phyloP scores from a whole-genome alignment of 2,797 vertebrate species.

The Sebastiscus albofasciatus region DNA sequence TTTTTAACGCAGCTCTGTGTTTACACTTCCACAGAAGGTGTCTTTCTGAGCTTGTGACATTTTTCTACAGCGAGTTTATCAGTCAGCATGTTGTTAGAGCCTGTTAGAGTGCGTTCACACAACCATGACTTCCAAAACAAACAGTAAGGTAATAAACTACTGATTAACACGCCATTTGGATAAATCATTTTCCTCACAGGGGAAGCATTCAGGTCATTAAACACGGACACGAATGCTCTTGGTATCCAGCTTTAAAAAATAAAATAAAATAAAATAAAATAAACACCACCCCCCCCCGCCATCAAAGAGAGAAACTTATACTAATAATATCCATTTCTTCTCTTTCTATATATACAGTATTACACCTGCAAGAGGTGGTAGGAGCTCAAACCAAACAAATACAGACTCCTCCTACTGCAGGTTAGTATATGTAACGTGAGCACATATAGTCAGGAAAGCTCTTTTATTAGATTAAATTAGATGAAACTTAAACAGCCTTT shows the following conservation, averaged over 20 bases:
- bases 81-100: constrained; percentile 17
- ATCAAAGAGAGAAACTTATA: constrained; percentile 22
- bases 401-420: background rate
- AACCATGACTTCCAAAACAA: constrained; percentile 65
- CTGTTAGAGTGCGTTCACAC: constrained; percentile 20
- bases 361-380: constrained; percentile 31
- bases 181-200: constrained; percentile 45
- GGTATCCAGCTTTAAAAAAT: background rate
- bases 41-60: constrained; percentile 8
- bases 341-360: background rate
- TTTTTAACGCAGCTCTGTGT: constrained; percentile 7
- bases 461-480: constrained; percentile 43
- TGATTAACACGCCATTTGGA: constrained; percentile 58
- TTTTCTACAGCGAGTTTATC: constrained; percentile 21
- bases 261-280: background rate
- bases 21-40: background rate
- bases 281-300: background rate
- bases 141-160: constrained; percentile 52
- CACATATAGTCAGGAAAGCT: constrained; percentile 29
- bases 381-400: constrained; percentile 52
- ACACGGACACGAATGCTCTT: background rate
- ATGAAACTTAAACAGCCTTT: constrained; percentile 39
- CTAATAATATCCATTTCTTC: background rate
- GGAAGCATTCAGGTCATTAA: constrained; percentile 13
- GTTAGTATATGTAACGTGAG: constrained; percentile 20